Conservation (phyloP, 2,113 vertebrate species). For the Nesoenas mayeri region DNA sequence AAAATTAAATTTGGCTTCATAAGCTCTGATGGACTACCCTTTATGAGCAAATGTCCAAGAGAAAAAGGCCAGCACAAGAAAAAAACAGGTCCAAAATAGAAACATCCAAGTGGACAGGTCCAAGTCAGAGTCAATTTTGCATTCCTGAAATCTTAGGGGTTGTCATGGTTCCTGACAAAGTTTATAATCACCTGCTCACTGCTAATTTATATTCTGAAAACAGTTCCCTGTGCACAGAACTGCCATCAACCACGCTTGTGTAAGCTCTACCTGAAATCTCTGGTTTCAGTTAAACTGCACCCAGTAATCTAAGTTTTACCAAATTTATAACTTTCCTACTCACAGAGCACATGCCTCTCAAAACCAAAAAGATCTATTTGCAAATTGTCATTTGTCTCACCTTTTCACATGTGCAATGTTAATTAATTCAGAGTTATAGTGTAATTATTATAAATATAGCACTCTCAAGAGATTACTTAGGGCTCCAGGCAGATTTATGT, state of each 20-base stretch:
- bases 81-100: background rate
- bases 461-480: background rate
- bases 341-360: background rate
- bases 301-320: background rate
- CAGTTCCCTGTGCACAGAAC: background rate
- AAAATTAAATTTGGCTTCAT: background rate
- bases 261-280: background rate
- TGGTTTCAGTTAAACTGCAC: background rate
- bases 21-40: background rate
- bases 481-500: background rate
- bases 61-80: background rate
- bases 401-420: background rate
- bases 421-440: slow-evolving; percentile 7
- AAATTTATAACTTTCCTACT: background rate
- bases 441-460: background rate
- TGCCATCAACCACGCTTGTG: background rate
- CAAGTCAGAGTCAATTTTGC: background rate
- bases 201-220: background rate
- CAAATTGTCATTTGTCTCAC: background rate
- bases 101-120: background rate
- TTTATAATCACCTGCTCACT: background rate
- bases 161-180: background rate
- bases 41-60: background rate
- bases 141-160: background rate
- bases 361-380: background rate